Evolutionary conservation across 2,797 vertebrate species (phyloP).

Genomic region (Kryptopterus vitreolus): DNA sequence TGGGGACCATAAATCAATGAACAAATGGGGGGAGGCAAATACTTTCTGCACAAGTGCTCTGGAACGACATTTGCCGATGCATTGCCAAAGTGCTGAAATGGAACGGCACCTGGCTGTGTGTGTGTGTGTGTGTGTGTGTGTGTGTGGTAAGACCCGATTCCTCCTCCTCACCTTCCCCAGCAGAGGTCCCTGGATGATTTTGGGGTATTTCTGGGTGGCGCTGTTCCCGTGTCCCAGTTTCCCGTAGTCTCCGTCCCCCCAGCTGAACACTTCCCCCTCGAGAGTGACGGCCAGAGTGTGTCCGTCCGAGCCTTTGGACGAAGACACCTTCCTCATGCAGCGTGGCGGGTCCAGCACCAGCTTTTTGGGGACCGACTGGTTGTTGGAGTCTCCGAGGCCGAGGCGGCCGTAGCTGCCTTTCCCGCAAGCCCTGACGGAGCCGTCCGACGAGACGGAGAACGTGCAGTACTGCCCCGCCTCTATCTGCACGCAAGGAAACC

Average conservation of each 20-base stretch:
- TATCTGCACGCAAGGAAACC: constrained; percentile 64
- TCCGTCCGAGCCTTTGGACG: constrained; percentile 81
- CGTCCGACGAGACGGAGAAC: constrained; percentile 79
- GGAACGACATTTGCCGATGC: not conserved
- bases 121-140: no score
- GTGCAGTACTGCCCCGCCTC: constrained; percentile 85
- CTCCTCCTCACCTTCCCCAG: constrained; percentile 74
- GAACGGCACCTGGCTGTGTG: not conserved
- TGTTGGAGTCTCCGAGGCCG: constrained; percentile 82
- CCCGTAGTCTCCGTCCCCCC: constrained; percentile 82
- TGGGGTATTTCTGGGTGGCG: constrained; percentile 83
- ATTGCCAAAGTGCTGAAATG: not conserved
- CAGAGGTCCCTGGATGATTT: constrained; percentile 80
- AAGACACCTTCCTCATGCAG: constrained; percentile 79
- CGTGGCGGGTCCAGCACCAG: constrained; percentile 79
- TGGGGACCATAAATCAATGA: not conserved
- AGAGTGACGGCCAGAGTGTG: constrained; percentile 81
- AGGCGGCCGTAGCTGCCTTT: constrained; percentile 82
- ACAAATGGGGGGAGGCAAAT: not conserved
- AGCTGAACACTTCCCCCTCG: constrained; percentile 82
- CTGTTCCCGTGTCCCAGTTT: constrained; percentile 84
- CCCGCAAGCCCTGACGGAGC: constrained; percentile 79
- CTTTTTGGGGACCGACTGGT: constrained; percentile 81
- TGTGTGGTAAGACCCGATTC: no score
- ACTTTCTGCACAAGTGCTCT: not conserved